Evolutionary conservation across 1,140 invertebrate species (phyloP).

Genomic region (Catajapyx aquilonaris): DNA sequence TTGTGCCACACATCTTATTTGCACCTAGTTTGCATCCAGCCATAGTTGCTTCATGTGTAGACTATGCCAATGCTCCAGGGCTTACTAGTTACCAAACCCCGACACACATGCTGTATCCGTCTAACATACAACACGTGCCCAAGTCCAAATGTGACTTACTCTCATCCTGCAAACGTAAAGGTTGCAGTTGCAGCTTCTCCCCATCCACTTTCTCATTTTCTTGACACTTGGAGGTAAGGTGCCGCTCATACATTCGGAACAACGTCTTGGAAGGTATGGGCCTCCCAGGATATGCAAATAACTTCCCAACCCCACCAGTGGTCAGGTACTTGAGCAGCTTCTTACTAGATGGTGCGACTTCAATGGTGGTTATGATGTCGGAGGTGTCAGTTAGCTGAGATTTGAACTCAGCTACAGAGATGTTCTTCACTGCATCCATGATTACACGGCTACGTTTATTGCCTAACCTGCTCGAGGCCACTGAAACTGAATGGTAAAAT

Average conservation of each 20-base stretch:
- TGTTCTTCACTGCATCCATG: conserved; percentile 10
- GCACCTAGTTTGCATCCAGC: too few relatives aligned
- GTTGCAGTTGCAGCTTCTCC: neutral
- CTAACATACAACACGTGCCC: too few relatives aligned
- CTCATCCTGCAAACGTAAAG: neutral
- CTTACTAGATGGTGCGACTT: conserved; percentile 12
- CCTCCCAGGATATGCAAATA: conserved; percentile 15
- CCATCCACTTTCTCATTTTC: neutral
- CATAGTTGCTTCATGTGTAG: too few relatives aligned
- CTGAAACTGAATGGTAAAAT: too few relatives aligned
- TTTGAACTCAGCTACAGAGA: conserved; percentile 13
- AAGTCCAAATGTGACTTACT: too few relatives aligned
- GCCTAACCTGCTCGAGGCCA: too few relatives aligned
- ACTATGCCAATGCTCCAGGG: too few relatives aligned
- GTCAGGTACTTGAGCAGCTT: conserved; percentile 11
- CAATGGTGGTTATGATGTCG: conserved; percentile 12
- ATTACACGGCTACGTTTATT: conserved; percentile 6
- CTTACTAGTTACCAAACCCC: too few relatives aligned
- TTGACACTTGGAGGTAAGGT: neutral
- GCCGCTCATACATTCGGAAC: neutral
- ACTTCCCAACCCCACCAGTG: conserved; percentile 11
- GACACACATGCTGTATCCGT: too few relatives aligned
- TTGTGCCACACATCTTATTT: too few relatives aligned
- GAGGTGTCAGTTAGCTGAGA: conserved; percentile 12
- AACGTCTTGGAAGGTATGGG: neutral